Evolutionary conservation across 2,797 vertebrate species (phyloP), one percentile per base, ranked within the genome.

Genomic region (Poecilia wingei): DNA sequence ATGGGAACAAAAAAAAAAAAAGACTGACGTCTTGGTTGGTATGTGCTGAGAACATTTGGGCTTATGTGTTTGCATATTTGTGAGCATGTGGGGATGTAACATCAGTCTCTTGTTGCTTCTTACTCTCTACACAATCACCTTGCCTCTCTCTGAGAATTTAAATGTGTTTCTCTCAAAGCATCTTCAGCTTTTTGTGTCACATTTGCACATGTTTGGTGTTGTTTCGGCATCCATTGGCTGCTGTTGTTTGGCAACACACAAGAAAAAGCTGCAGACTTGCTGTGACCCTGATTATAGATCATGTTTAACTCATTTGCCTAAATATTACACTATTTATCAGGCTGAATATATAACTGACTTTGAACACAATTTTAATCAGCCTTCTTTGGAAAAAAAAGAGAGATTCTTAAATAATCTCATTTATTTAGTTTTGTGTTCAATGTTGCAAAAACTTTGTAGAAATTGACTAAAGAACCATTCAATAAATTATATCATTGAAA

Each of bases 31-130:
- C 39, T 77, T 64, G 77, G 70, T 66, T 82, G 53, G 64, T 78
- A 79, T 87, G 66, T 81, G 74, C 84, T 86, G 80, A 84, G 53
- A 55, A 75, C 39, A 77, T 86, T 70, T 28, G 43, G 59, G 74
- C 57, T 3, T 74, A 31, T 77, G 55, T 77, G 47, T 86, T 25
- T 82, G 76, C 18, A 7, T 76, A 33, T 41, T 51, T 78, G 47
- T 70, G 33, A 75, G 31, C 61, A 49, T 75, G 75, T 73, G 75
- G 31, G 78, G 51, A 31, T 82, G 61, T 83, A 78, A 83, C 85
- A 79, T 83, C 64, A 36, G 75, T 89, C 78, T 86, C n/a, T 79
- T 70, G 66, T 79, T 4, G 59, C 82, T 86, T 51, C 49, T 41
- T 74, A 13, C 4, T 7, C 14, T 72, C 5, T 22, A 13, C 12